Base-by-base conservation (phyloP, 2,797 vertebrate species). In the Danio albolineatus region DNA sequence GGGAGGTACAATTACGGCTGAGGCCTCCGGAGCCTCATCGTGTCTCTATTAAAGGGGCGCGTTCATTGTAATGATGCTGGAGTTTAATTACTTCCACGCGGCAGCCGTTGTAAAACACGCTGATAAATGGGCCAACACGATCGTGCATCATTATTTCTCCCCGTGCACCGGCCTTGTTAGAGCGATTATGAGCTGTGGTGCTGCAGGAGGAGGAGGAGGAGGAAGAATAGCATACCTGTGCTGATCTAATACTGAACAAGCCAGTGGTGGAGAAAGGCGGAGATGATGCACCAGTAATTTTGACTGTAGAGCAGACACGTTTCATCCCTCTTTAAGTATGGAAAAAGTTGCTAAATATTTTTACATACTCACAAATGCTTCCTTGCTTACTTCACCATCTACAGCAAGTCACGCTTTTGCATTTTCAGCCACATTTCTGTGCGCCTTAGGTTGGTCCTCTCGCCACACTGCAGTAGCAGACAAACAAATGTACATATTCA, bases 81-180 rank as follows among this genome's bases (percentile, higher is more conserved):
- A 94, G 96, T 97, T 98, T 99, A 99, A 99, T 99, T 98, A 98
- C 96, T 97, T 97, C 95, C 95, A 96, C 94, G 93, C 94, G 95
- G 95, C 86, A 89, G 93, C 89, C 96, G 96, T 96, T 98, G 96
- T 99, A 98, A 97, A 98, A 98, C 96, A 98, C 94, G 92, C 95
- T 98, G 96, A 98, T 98, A 98, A 98, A 98, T 96, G 96, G 96
- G 95, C 94, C 95, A 96, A 96, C 95, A 95, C 96, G 95, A 95
- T 91, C 89, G 92, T 89, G 94, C 95, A 97, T 97, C 96, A 97
- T 98, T 86, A 85, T 82, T 75, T 79, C 76, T 82, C 78, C 82
- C 62, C 51, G 28, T 66, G 81, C 67, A 49, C 76, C 7, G 76
- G 73, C 81, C 79, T 86, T 82, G 83, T 86, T 83, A 84, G 82